Evolutionary conservation across 53 echinoderm and acorn worm species (phyloP), one percentile per base, ranked within the genome.

Genomic region (Actinopyga echinites): DNA sequence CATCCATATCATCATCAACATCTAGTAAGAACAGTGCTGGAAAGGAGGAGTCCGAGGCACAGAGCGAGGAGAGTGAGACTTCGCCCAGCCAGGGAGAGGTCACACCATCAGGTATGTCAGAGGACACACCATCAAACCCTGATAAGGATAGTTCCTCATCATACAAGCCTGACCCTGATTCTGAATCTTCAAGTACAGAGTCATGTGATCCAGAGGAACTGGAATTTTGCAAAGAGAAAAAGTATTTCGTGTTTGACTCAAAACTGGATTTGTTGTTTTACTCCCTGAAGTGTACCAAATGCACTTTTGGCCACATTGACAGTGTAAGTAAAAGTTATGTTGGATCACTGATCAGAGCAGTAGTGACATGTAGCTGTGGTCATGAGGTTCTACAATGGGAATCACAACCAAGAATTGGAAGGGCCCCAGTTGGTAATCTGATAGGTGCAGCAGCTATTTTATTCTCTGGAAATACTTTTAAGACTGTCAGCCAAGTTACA

Each of bases 371-470:
- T 34, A 60, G 74, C 5, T 75, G 74, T 84, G 88, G 88, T 15
- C 69, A 88, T 40, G 11, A 36, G 58, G 89, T 84, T 13, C 44
- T 63, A 5, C 62, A 64, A 11, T 88, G 88, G 88, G 64, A 83
- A 6, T 88, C 88, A 37, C 88, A 88, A 64, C 84, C 88, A 29
- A 77, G 17, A 31, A 81, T 90, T 34, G 78, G 86, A 3, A 73
- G 64, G 32, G 74, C 74, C 2, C 66, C 90, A 10, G 78, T 75
- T 23, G 90, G 82, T 0, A 86, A 86, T 43, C 36, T 90, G 4
- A 40, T 83, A 0, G 62, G 63, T 21, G 20, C 86, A 56, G 33
- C 74, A 8, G 31, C 74, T 1, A 60, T 83, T 30, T 64, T 83
- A 1, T 83, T 87, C 19, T 57, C 36, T 8, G 78, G 77, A 26